Conservation (phyloP, 2,797 vertebrate genomes). For the Tinamus major region DNA sequence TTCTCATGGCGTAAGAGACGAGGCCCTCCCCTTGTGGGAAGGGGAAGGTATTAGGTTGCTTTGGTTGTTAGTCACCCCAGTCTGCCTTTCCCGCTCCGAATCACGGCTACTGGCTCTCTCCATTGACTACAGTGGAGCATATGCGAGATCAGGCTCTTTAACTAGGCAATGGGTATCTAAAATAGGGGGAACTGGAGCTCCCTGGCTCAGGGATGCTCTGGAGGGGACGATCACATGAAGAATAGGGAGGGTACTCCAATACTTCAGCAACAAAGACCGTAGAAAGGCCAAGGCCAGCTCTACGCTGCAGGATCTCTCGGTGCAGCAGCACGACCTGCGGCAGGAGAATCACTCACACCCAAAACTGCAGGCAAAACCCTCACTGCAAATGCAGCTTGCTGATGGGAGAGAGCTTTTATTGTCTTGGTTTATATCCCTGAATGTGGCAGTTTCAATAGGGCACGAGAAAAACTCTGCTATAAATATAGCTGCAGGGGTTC, state of each 20-base stretch:
- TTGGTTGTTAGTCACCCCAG: not conserved
- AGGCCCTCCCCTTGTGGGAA: not conserved
- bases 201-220: not conserved
- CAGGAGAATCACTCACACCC: not conserved
- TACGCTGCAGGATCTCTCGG: fast-evolving
- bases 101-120: not conserved
- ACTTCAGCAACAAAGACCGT: not conserved
- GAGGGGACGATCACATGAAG: not conserved
- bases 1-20: not conserved
- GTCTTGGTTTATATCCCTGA: not conserved
- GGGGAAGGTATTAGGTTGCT: not conserved
- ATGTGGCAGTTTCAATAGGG: not conserved
- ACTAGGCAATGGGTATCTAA: fast-evolving
- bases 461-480: not conserved
- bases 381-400: not conserved
- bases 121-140: fast-evolving
- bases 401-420: not conserved
- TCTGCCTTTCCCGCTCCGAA: not conserved
- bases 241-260: fast-evolving
- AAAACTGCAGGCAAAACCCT: not conserved
- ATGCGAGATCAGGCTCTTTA: not conserved
- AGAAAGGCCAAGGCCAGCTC: not conserved
- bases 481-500: not conserved
- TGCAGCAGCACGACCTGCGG: not conserved
- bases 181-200: not conserved